phyloP scores from a whole-genome alignment of 2,888 invertebrate genomes.

The Troides helena region DNA sequence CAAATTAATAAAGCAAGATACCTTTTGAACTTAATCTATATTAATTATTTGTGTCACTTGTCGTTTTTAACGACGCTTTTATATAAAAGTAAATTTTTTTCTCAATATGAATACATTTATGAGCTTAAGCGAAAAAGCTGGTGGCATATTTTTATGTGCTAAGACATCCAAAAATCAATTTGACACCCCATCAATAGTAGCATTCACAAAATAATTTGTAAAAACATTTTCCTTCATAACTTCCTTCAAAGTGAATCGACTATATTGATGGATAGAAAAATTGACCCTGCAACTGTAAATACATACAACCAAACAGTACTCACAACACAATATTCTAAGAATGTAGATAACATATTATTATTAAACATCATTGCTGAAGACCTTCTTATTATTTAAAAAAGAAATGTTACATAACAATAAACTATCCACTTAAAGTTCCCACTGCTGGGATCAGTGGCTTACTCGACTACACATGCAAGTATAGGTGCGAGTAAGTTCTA shows the following conservation, averaged over 20 bases:
- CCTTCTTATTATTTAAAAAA: not conserved
- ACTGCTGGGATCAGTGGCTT: too few relatives aligned
- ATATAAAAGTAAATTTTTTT: not conserved
- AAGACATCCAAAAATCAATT: slow-evolving; percentile 71
- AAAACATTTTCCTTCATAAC: slow-evolving; percentile 20
- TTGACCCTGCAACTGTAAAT: slow-evolving; percentile 72
- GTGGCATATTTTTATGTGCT: slow-evolving; percentile 53
- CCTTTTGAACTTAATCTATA: not conserved
- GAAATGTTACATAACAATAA: too few relatives aligned
- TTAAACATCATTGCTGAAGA: not conserved
- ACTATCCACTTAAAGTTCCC: too few relatives aligned
- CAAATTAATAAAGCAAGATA: not conserved
- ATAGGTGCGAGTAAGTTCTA: not conserved
- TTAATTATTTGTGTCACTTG: not conserved
- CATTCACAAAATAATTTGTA: slow-evolving; percentile 8
- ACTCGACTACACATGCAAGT: too few relatives aligned
- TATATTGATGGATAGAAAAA: slow-evolving; percentile 68
- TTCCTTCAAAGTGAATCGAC: not conserved
- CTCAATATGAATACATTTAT: not conserved
- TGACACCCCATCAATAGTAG: slow-evolving; percentile 65
- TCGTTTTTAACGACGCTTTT: not conserved
- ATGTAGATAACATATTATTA: not conserved
- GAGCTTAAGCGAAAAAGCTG: not conserved
- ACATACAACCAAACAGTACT: slow-evolving; percentile 65
- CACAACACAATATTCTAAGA: slow-evolving; percentile 41